Conservation (phyloP, 1,140 invertebrate genomes). For the Prorops nasuta region DNA sequence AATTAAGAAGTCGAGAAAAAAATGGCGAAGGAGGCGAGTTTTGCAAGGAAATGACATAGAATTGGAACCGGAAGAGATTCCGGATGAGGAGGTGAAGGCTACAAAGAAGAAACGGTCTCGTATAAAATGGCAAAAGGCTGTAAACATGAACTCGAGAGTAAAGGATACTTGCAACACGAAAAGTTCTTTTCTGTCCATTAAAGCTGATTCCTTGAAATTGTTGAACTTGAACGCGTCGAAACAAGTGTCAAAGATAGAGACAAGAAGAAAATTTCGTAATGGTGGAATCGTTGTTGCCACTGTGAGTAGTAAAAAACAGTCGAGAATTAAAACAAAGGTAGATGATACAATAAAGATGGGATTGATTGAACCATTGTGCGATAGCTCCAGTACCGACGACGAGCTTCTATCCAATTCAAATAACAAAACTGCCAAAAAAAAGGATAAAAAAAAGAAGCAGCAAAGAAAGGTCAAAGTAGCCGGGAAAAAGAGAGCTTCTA, state of each 20-base stretch:
- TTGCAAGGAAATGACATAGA: conserved; percentile 33
- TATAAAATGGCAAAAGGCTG: conserved; percentile 36
- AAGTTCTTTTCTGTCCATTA: conserved; percentile 13
- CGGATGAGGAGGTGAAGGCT: conserved; percentile 45
- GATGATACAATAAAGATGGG: background rate
- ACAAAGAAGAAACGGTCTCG: conserved; percentile 58
- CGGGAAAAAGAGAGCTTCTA: conserved; percentile 26
- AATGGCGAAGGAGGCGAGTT: conserved; percentile 47
- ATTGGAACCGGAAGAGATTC: background rate
- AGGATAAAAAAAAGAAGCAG: conserved; percentile 55
- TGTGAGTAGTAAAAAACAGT: conserved; percentile 48
- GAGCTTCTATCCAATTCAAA: conserved; percentile 14
- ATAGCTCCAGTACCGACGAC: conserved; percentile 59
- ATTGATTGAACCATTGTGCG: conserved; percentile 24
- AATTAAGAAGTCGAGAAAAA: conserved; percentile 52
- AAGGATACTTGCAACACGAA: conserved; percentile 9
- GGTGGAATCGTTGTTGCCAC: conserved; percentile 53
- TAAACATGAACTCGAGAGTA: conserved; percentile 20
- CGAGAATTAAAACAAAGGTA: conserved; percentile 29
- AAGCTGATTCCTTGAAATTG: conserved; percentile 29
- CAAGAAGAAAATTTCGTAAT: conserved; percentile 60
- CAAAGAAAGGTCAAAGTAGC: conserved; percentile 41
- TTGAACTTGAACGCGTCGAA: conserved; percentile 5
- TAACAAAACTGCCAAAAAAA: conserved; percentile 48
- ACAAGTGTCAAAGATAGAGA: conserved; percentile 21